Base-by-base conservation (phyloP, 2,113 vertebrate species). In the Trogon melanurus region DNA sequence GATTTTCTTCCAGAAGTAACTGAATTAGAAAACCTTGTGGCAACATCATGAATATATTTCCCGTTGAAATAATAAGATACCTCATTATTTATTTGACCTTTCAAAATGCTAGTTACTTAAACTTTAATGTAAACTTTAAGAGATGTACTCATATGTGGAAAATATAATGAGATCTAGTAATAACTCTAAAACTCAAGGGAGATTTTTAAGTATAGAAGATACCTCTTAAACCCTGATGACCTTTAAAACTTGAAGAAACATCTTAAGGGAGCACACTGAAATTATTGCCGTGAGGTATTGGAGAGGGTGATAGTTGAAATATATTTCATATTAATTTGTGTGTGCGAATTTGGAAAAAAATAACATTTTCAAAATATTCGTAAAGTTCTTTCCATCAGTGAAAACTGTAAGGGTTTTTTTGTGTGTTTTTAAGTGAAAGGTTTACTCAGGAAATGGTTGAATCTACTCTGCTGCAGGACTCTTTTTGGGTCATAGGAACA, bases 81-180 rank as follows among this genome's bases (percentile, higher is more conserved):
- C 76, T 95, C 54, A 66, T 79, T 69, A 91, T 82, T 97, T 96
- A 88, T 92, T 62, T 96, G 94, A 80, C 60, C 89, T 96, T 96
- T 95, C 36, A 67, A 97, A 96, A 94, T 88, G 81, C n/a, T 70
- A 51, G 54, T 41, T 82, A 47, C 84, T 96, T 95, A 74, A 95
- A 97, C 79, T 54, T 79, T 87, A 86, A 91, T 54, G 76, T 58
- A 92, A 92, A 79, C 45, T 92, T 92, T 75, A 62, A 66, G 66
- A 88, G 71, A 73, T 60, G 47, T 50, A 29, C 54, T 91, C 67
- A 54, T 79, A 79, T 81, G 71, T 57, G 82, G 69, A 81, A 88
- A 88, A 83, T 88, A 91, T 91, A 96, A 95, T 85, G 85, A 93
- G 69, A 32, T 78, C 64, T 70, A 51, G 78, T 88, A 93, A 85